phyloP scores from a whole-genome alignment of 1,140 invertebrate genomes.

The Acromyrmex heyeri region DNA sequence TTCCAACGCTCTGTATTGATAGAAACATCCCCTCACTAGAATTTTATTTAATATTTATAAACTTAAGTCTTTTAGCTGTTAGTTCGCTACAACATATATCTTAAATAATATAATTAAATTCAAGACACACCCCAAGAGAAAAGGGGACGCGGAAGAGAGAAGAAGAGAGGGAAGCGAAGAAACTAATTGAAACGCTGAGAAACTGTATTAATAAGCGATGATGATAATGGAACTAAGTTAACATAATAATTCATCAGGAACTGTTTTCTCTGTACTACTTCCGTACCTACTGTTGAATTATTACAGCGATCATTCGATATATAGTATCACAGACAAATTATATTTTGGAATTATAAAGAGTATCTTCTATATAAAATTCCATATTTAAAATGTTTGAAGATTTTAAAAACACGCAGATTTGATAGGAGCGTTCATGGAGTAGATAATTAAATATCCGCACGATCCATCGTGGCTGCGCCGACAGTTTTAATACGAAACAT shows the following conservation, averaged over 20 bases:
- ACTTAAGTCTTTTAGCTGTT: not conserved
- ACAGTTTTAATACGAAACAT: constrained; percentile 64
- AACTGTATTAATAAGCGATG: constrained; percentile 19
- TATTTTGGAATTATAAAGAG: not conserved
- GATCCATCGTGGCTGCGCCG: constrained; percentile 55
- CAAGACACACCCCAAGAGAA: not conserved
- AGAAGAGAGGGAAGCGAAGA: not conserved
- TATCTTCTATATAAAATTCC: not conserved
- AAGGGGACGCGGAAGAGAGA: too few species aligned
- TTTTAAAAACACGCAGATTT: not conserved
- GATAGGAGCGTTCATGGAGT: not conserved
- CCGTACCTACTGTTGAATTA: not conserved
- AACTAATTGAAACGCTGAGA: constrained; percentile 28
- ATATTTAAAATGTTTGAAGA: not conserved
- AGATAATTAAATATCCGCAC: constrained; percentile 59
- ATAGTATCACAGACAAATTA: not conserved
- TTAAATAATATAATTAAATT: constrained; percentile 29
- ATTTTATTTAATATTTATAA: constrained; percentile 20
- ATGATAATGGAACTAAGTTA: constrained; percentile 39
- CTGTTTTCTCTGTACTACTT: too few species aligned
- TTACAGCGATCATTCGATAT: not conserved
- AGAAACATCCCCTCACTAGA: not conserved
- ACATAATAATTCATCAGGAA: constrained; percentile 34
- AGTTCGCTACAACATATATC: not conserved
- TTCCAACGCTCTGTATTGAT: not conserved